phyloP scores from a whole-genome alignment of 2,888 invertebrate species.

The Torymus auratus region DNA sequence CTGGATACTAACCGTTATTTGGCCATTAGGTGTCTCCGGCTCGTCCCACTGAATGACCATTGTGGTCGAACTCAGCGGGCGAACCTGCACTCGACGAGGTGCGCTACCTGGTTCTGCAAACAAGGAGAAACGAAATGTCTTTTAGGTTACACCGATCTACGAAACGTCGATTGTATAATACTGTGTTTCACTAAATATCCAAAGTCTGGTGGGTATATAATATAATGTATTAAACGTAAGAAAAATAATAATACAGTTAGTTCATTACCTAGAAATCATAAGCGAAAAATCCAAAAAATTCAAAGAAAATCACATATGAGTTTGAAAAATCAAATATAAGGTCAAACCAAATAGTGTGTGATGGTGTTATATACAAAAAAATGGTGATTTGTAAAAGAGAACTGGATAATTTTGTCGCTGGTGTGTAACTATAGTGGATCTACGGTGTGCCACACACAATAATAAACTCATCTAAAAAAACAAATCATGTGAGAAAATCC shows the following conservation, averaged over 20 bases:
- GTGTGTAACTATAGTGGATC: slow-evolving; percentile 28
- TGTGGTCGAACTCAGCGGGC: slow-evolving; percentile 95
- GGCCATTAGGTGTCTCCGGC: slow-evolving; percentile 97
- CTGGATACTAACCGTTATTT: slow-evolving; percentile 89
- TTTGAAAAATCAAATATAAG: slow-evolving; percentile 6
- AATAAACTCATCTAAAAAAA: slow-evolving; percentile 38
- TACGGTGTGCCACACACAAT: slow-evolving; percentile 49
- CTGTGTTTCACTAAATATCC: too few species aligned
- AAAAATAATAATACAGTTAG: slow-evolving; percentile 36
- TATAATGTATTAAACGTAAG: neutral
- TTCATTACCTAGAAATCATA: slow-evolving; percentile 21
- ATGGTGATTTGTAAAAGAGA: slow-evolving; percentile 23
- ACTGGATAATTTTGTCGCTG: slow-evolving; percentile 3
- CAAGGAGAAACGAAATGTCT: slow-evolving; percentile 31
- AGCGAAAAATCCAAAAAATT: slow-evolving; percentile 18
- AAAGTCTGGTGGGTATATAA: too few species aligned
- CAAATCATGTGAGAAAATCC: slow-evolving; percentile 23
- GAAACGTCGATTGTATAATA: too few species aligned
- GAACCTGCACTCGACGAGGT: slow-evolving; percentile 94
- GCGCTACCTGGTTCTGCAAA: slow-evolving; percentile 94
- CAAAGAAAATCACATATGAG: neutral
- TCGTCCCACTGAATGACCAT: slow-evolving; percentile 99
- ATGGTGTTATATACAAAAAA: slow-evolving; percentile 13
- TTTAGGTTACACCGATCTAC: neutral
- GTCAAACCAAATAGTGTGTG: neutral